phyloP scores from a whole-genome alignment of 2,113 vertebrate genomes.

The Prionailurus bengalensis region DNA sequence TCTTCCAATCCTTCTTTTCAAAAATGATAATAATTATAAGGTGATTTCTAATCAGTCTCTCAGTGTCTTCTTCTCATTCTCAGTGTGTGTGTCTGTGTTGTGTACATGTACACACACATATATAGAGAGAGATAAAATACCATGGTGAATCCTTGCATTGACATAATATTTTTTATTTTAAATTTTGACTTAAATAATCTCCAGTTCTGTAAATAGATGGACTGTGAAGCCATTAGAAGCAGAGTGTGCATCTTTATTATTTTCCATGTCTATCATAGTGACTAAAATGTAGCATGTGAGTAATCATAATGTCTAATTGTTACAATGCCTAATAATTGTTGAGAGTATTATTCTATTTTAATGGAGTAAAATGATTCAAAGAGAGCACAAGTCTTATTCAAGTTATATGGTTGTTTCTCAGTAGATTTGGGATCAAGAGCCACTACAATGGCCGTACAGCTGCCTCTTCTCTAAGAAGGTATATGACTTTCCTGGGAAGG shows the following conservation, averaged over 20 bases:
- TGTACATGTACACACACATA: no score
- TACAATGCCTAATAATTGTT: not conserved
- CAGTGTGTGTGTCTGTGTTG: not conserved
- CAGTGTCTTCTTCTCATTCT: not conserved
- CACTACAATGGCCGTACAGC: accelerated
- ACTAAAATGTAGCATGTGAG: not conserved
- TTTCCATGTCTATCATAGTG: not conserved
- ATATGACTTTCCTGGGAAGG: not conserved
- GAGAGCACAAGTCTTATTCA: not conserved
- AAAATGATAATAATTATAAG: not conserved
- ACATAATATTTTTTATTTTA: not conserved
- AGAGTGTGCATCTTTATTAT: not conserved
- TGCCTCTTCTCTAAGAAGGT: not conserved
- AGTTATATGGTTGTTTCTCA: not conserved
- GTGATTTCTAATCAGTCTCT: not conserved
- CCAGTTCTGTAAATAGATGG: not conserved
- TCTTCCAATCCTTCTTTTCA: no score
- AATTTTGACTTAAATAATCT: not conserved
- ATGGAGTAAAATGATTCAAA: not conserved
- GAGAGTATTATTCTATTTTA: not conserved
- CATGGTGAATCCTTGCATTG: not conserved
- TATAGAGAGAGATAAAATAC: not conserved
- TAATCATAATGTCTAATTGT: not conserved
- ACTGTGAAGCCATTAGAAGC: not conserved
- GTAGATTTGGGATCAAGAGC: not conserved